phyloP scores from a whole-genome alignment of 1,140 invertebrate genomes.

The Idris sp. region DNA sequence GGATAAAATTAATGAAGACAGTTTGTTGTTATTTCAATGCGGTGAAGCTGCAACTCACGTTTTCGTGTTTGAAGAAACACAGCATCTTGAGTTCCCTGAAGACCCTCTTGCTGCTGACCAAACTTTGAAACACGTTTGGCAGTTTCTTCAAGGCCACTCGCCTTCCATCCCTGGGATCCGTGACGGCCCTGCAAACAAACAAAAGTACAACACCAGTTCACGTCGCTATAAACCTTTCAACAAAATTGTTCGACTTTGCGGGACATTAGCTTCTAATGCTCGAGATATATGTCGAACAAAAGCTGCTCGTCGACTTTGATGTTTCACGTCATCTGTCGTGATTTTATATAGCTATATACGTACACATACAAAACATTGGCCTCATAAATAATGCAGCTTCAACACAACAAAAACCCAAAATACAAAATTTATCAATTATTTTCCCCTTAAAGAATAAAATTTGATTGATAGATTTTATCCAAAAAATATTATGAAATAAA shows the following conservation, averaged over 20 bases:
- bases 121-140: constrained; percentile 99
- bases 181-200: constrained; percentile 93
- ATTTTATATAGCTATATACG: too few species aligned
- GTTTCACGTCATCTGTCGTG: constrained; percentile 4
- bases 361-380: neutral
- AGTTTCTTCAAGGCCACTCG: constrained; percentile 99
- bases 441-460: too few species aligned
- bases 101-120: constrained; percentile 96
- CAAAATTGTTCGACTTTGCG: constrained; percentile 30
- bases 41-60: constrained; percentile 87
- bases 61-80: constrained; percentile 99
- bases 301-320: neutral
- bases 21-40: too few species aligned
- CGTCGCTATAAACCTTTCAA: constrained; percentile 41
- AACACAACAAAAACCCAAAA: too few species aligned
- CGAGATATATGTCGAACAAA: constrained; percentile 7
- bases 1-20: too few species aligned
- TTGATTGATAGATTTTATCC: too few species aligned
- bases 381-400: constrained; percentile 7
- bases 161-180: constrained; percentile 98
- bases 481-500: too few species aligned
- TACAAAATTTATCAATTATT: too few species aligned
- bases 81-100: constrained; percentile 99
- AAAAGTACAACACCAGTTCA: constrained; percentile 49
- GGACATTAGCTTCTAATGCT: constrained; percentile 23